A percentile compares a stretch with the other conserved stretches of the same genome.
These are phyloP conservation scores for Campoletis sonorensis DNA, from an alignment of 1,140 invertebrate species.

Conservation along the genomic window DNA sequence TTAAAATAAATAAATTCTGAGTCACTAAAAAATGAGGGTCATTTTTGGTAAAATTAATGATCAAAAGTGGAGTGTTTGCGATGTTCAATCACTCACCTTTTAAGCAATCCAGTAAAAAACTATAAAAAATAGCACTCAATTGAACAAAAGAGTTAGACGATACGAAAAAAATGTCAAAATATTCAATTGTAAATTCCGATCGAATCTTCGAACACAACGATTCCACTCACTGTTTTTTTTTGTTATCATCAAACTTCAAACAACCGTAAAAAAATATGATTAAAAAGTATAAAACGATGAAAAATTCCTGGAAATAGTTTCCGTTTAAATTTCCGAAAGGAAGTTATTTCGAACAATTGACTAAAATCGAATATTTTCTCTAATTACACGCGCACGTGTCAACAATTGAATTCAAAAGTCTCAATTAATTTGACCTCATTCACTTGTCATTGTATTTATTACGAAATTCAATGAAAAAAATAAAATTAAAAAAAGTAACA, in stretches of 20 bases:
- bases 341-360: neutral
- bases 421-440: no score
- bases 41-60: neutral
- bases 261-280: neutral
- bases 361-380: neutral
- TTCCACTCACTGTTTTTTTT: no score
- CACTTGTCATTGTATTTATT: no score
- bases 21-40: neutral
- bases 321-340: neutral
- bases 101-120: neutral
- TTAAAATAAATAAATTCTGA: neutral
- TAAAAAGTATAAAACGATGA: neutral
- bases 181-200: neutral
- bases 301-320: neutral
- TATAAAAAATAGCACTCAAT: neutral
- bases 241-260: neutral
- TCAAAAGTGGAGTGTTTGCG: neutral
- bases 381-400: no score
- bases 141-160: neutral
- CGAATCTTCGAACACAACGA: neutral
- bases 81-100: constrained; percentile 7
- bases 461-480: no score
- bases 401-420: no score
- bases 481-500: no score
- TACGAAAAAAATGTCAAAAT: neutral